Evolutionary conservation across 2,888 invertebrate genomes (phyloP).

Genomic region (Lamproptera curius): DNA sequence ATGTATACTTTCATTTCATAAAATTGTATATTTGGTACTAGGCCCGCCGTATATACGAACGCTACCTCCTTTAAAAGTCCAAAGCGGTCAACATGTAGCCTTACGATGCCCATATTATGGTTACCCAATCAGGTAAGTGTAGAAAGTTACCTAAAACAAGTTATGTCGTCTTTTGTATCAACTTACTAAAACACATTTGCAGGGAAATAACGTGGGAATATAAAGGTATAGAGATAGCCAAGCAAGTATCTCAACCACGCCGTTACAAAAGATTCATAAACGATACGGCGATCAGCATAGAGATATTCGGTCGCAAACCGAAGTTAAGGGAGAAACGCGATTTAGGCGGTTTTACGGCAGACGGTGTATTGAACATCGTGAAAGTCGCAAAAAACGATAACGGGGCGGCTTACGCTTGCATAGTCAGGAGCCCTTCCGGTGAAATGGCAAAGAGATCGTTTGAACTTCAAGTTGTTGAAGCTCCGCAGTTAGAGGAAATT

Average conservation of each 20-base stretch:
- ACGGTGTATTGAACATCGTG: constrained; percentile 79
- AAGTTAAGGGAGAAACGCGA: constrained; percentile 68
- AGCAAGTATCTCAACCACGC: constrained; percentile 47
- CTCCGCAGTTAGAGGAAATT: constrained; percentile 91
- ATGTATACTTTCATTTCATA: too few relatives aligned
- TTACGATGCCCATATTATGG: constrained; percentile 92
- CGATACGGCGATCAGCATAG: constrained; percentile 52
- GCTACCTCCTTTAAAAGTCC: constrained; percentile 86
- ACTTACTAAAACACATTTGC: constrained; percentile 27
- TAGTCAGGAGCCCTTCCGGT: constrained; percentile 85
- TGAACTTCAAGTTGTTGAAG: constrained; percentile 84
- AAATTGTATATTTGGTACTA: constrained; percentile 51
- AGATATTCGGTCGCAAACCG: constrained; percentile 69
- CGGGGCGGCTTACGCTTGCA: constrained; percentile 87
- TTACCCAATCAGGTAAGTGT: constrained; percentile 82
- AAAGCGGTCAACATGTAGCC: constrained; percentile 86
- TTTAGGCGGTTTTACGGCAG: constrained; percentile 40
- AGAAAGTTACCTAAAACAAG: not conserved
- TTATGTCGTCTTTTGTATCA: not conserved
- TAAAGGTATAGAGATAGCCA: constrained; percentile 64
- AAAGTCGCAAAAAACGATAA: constrained; percentile 82
- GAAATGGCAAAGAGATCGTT: constrained; percentile 85
- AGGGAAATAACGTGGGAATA: constrained; percentile 74
- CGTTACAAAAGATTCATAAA: constrained; percentile 55
- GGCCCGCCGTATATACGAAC: constrained; percentile 87